Base-by-base conservation (phyloP, 2,797 vertebrate species). In the Tangara arthus region DNA sequence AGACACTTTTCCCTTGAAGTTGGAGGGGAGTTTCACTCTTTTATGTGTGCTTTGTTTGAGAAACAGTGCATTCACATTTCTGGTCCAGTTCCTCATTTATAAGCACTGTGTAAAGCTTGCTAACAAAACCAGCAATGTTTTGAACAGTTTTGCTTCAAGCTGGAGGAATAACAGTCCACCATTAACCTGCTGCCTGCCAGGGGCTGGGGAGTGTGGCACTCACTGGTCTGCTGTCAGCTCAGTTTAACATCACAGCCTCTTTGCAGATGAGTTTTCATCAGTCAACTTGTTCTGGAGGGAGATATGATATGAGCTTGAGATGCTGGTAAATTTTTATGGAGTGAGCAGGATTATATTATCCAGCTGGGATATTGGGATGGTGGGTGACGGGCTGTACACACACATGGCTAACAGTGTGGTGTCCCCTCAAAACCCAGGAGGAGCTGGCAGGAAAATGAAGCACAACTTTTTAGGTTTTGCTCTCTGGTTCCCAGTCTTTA, bases 1-100 rank as follows among this genome's bases (percentile, higher is more conserved):
- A 94, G 92, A 89, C 83, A 85, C 78, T 93, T 93, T 96, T 93
- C 87, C 92, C 94, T 95, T 95, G 81, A 96, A 97, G 90, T 3
- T 77, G 92, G 64, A 95, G 93, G 94, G 94, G 90, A 94, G 93
- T 92, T 95, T 97, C 53, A 71, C 64, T 82, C 90, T 93, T 86
- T 35, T 32, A 27, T 64, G 82, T 85, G 80, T 89, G 66, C 57
- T 92, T 92, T 94, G 75, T 92, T 92, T 92, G 68, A 96, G 90
- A 95, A 96, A 87, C 7, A 11, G 15, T 73, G 64, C 39, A 57
- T 82, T 93, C 15, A 0, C 60, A 23, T 68, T 95, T 94, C 71
- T 95, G 80, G 90, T 90, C 17, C 57, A 85, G 56, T 84, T 94
- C 82, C 78, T 89, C 37, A 8, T 85, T 93, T 90, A 57, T 46